These are phyloP conservation scores for Chelonus formosanus DNA, from an alignment of 2,888 invertebrate species.

Conservation along the genomic window DNA sequence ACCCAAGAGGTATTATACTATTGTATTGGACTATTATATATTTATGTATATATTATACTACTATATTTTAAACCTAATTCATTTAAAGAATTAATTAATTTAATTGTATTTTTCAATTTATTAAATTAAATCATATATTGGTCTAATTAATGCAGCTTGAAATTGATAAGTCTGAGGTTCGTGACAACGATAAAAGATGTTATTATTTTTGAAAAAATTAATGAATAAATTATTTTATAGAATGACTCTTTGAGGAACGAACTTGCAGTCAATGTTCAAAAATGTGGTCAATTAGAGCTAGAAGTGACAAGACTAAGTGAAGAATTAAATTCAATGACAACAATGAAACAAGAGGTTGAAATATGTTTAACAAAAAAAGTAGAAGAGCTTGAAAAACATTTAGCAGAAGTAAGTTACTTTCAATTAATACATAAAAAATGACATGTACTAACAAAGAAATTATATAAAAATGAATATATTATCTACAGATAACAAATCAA, in stretches of 20 bases:
- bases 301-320: conserved; percentile 52
- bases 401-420: conserved; percentile 67
- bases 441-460: no score
- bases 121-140: conserved; percentile 18
- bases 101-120: conserved; percentile 15
- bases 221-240: conserved; percentile 48
- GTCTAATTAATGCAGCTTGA: conserved; percentile 48
- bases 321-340: conserved; percentile 60
- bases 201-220: conserved; percentile 11
- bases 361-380: conserved; percentile 68
- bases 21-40: no score
- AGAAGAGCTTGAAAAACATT: conserved; percentile 68
- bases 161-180: conserved; percentile 55
- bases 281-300: conserved; percentile 60
- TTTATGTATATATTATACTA: no score
- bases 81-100: no score
- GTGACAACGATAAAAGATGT: conserved; percentile 29
- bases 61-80: no score
- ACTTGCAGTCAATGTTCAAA: conserved; percentile 59
- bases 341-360: conserved; percentile 68
- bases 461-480: neutral
- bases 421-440: conserved; percentile 24
- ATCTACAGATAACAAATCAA: conserved; percentile 51
- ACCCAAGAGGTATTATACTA: conserved; percentile 60
- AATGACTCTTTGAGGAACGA: conserved; percentile 64